A percentile compares a stretch with the other conserved stretches of the same genome.
Conservation (phyloP, 2,888 invertebrate species). For the Caenorhabditis sp. region DNA sequence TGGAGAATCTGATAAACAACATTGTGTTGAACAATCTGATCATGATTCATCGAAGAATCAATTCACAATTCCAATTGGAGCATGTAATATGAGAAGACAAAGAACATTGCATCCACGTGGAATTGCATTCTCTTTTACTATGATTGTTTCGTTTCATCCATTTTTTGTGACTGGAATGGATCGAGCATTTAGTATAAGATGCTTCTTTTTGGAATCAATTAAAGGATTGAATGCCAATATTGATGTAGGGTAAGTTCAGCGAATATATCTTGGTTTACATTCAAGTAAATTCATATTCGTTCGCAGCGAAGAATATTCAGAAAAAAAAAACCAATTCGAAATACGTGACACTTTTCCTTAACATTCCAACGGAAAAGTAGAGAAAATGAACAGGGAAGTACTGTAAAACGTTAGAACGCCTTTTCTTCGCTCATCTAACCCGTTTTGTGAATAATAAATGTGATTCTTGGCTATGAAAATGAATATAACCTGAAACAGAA, state of each 20-base stretch:
- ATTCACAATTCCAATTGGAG: conserved; percentile 68
- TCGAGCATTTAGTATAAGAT: conserved; percentile 68
- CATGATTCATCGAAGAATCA: conserved; percentile 26
- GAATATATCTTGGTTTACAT: neutral
- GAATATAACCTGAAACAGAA: no score
- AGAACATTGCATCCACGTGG: conserved; percentile 68
- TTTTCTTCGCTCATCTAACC: no score
- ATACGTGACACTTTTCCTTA: no score
- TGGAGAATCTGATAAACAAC: conserved; percentile 66
- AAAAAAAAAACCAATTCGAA: no score
- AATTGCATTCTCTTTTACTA: conserved; percentile 69
- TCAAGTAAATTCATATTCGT: no score
- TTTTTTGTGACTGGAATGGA: conserved; percentile 70
- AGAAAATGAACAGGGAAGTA: no score
- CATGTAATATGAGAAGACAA: conserved; percentile 70
- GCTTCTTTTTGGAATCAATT: conserved; percentile 70
- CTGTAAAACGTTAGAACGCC: no score
- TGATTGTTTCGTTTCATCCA: conserved; percentile 70
- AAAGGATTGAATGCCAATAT: conserved; percentile 65
- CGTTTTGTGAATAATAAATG: no score
- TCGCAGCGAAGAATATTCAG: no score
- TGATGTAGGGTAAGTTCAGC: conserved; percentile 63
- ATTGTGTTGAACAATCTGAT: conserved; percentile 54
- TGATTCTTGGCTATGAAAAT: no score
- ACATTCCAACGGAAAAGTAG: no score